phyloP scores from a whole-genome alignment of 1,140 invertebrate species.

The Drosophila nigrodunni region DNA sequence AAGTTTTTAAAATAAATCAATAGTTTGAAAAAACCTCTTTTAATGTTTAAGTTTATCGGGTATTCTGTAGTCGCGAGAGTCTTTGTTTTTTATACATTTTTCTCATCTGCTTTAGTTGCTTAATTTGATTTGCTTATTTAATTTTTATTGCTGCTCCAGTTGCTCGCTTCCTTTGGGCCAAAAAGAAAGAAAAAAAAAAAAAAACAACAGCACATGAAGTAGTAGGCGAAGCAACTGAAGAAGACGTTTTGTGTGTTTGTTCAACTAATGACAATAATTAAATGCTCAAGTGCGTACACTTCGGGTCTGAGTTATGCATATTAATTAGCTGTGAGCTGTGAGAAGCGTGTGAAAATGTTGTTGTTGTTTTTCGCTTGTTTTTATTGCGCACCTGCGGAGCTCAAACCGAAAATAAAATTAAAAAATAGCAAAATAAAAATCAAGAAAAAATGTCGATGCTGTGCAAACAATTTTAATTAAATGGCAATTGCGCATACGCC shows the following conservation, averaged over 20 bases:
- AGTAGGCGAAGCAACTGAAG: slow-evolving; percentile 10
- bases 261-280: slow-evolving; percentile 75
- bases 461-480: slow-evolving; percentile 82
- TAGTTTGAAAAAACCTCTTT: no score
- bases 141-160: slow-evolving; percentile 64
- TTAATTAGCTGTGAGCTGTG: slow-evolving; percentile 55
- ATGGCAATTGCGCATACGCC: slow-evolving; percentile 80
- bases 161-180: slow-evolving; percentile 24
- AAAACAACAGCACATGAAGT: background rate
- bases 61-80: no score
- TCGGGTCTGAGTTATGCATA: slow-evolving; percentile 52
- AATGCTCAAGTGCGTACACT: slow-evolving; percentile 62
- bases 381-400: slow-evolving; percentile 62
- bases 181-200: background rate
- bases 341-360: slow-evolving; percentile 72
- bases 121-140: slow-evolving; percentile 63
- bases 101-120: slow-evolving; percentile 44
- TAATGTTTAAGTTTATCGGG: no score
- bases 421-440: slow-evolving; percentile 23
- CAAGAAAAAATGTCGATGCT: slow-evolving; percentile 57
- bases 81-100: background rate
- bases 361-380: slow-evolving; percentile 39
- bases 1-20: no score
- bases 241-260: slow-evolving; percentile 50
- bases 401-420: slow-evolving; percentile 48